Evolutionary conservation across 2,797 vertebrate genomes (phyloP).

Genomic region (Bovichtus variegatus): DNA sequence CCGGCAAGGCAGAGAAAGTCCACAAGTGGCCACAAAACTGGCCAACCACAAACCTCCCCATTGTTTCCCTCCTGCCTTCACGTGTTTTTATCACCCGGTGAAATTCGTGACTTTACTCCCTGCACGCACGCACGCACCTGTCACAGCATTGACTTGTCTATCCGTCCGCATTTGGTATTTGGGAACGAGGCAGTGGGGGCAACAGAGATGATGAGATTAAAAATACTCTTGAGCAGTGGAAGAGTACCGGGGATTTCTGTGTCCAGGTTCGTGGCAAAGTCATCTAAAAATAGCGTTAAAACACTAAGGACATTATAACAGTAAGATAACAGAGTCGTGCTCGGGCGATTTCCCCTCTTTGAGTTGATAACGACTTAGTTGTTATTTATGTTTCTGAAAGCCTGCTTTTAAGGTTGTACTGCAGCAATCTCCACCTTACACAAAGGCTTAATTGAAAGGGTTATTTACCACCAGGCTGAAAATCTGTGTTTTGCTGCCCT

Average conservation of each 20-base stretch:
- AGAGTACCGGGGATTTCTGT: slow-evolving; percentile 67
- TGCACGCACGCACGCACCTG: slow-evolving; percentile 27
- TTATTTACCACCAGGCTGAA: not conserved
- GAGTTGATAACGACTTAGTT: not conserved
- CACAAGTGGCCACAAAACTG: slow-evolving; percentile 38
- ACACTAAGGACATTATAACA: slow-evolving; percentile 68
- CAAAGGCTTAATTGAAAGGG: not conserved
- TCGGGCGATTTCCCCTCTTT: slow-evolving; percentile 7
- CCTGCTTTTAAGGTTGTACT: not conserved
- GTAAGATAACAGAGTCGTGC: slow-evolving; percentile 24
- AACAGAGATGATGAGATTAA: slow-evolving; percentile 75
- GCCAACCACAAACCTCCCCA: slow-evolving; percentile 29
- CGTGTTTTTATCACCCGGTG: slow-evolving; percentile 34
- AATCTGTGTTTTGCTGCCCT: not conserved
- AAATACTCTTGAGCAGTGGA: slow-evolving; percentile 73
- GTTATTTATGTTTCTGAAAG: not conserved
- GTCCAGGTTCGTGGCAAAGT: slow-evolving; percentile 73
- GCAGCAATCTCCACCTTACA: not conserved
- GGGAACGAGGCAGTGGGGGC: slow-evolving; percentile 59
- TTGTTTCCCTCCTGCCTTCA: slow-evolving; percentile 13
- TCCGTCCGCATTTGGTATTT: slow-evolving; percentile 69
- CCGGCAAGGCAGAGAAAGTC: slow-evolving; percentile 36
- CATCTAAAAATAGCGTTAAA: slow-evolving; percentile 76
- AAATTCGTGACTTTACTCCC: slow-evolving; percentile 28
- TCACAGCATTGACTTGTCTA: slow-evolving; percentile 46